A percentile compares a stretch with the other conserved stretches of the same genome.
phyloP scores from a whole-genome alignment of 2,113 vertebrate genomes.

The Chaenogobius annularis region DNA sequence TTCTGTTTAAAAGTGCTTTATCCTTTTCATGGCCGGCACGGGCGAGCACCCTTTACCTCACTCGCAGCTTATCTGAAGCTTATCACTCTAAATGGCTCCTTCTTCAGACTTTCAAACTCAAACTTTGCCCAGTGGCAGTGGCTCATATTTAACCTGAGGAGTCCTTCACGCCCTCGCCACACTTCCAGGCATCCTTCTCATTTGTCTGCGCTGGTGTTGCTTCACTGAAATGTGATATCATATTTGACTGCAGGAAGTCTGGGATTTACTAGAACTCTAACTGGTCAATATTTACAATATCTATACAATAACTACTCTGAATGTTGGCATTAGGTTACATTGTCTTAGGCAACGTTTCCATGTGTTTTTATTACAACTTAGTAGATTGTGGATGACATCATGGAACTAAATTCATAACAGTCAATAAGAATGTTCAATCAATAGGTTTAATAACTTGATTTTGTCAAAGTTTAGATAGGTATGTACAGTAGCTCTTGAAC shows the following conservation, averaged over 20 bases:
- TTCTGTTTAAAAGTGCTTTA: not conserved
- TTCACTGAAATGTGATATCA: slow-evolving; percentile 30
- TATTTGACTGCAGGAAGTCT: slow-evolving; percentile 3
- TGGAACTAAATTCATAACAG: not conserved
- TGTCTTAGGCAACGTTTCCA: not conserved
- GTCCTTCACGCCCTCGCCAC: not conserved
- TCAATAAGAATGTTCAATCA: not conserved
- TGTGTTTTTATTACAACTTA: not conserved
- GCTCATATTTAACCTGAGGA: not conserved
- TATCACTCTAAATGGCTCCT: not conserved
- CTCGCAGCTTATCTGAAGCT: not conserved
- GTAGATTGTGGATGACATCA: not conserved
- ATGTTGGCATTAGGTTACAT: not conserved
- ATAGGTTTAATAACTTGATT: too few species aligned
- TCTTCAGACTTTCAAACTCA: not conserved
- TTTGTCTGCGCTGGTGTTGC: slow-evolving; percentile 27
- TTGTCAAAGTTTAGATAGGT: too few species aligned
- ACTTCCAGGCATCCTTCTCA: not conserved
- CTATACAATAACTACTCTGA: not conserved
- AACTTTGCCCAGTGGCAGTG: not conserved
- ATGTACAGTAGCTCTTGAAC: too few species aligned
- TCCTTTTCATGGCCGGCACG: slow-evolving; percentile 5
- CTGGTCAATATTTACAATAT: slow-evolving; percentile 57
- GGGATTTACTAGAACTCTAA: slow-evolving; percentile 3
- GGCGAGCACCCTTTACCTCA: slow-evolving; percentile 11